Percentiles rank a stretch among this genome's conserved stretches.
These are phyloP conservation scores for Pan troglodytes DNA, from an alignment of 2,113 vertebrate species.

Conservation along the genomic window NHGRI_mPanTro3-v2.1_pri NC_086015.1:26899501-26900000, in stretches of 20 bases:
- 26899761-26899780: not conserved
- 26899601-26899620: accelerated
- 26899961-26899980: not conserved
- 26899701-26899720: accelerated
- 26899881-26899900: accelerated
- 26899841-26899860: not conserved
- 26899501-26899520: accelerated
- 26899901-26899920: not conserved
- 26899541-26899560: not conserved
- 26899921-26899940: not conserved
- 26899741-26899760: not conserved
- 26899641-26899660: accelerated
- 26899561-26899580: accelerated
- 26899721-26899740: not conserved
- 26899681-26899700: not conserved
- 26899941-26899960: not conserved
- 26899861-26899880: not conserved
- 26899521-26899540: not conserved
- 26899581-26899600: not conserved
- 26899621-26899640: not conserved
- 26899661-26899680: not conserved
- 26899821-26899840: not conserved
- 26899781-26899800: not conserved
- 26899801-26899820: too few species aligned
- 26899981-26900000: not conserved